Evolutionary conservation across 2,113 vertebrate species (phyloP).

Genomic region (Arizona elegans): DNA sequence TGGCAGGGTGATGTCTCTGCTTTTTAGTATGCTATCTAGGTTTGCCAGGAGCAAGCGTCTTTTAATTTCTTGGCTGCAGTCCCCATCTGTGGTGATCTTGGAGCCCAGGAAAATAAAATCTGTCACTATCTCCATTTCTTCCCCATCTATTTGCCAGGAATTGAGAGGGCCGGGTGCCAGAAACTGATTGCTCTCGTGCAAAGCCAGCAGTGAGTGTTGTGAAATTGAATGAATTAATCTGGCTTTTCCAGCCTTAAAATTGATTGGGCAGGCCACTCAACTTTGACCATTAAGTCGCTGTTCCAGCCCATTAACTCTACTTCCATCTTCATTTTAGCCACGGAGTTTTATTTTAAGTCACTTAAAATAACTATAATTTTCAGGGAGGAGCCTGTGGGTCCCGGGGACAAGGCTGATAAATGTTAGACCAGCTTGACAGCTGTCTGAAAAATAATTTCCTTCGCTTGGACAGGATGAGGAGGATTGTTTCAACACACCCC

Average conservation of each 20-base stretch:
- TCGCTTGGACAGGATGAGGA: not conserved
- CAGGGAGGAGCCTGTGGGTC: not conserved
- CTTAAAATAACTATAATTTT: not conserved
- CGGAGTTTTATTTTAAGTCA: not conserved
- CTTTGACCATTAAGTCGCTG: not conserved
- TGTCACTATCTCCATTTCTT: too few species aligned
- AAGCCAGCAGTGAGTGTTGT: not conserved
- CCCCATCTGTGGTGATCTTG: too few species aligned
- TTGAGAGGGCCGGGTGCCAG: not conserved
- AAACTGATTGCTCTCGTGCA: not conserved
- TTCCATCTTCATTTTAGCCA: not conserved
- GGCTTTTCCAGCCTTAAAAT: not conserved
- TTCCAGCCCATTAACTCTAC: not conserved
- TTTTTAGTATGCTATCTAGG: too few species aligned
- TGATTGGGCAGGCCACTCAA: not conserved
- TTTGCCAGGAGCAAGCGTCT: too few species aligned
- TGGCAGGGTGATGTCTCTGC: too few species aligned
- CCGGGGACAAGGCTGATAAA: not conserved
- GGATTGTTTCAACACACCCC: not conserved
- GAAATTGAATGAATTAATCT: not conserved
- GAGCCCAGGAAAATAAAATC: too few species aligned
- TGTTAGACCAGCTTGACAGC: not conserved
- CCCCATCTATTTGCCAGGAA: too few species aligned
- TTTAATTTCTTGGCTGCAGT: too few species aligned
- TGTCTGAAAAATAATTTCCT: not conserved